These are phyloP conservation scores for Adineta ricciae DNA, from an alignment of 2,888 invertebrate genomes.

Conservation along the genomic window DNA sequence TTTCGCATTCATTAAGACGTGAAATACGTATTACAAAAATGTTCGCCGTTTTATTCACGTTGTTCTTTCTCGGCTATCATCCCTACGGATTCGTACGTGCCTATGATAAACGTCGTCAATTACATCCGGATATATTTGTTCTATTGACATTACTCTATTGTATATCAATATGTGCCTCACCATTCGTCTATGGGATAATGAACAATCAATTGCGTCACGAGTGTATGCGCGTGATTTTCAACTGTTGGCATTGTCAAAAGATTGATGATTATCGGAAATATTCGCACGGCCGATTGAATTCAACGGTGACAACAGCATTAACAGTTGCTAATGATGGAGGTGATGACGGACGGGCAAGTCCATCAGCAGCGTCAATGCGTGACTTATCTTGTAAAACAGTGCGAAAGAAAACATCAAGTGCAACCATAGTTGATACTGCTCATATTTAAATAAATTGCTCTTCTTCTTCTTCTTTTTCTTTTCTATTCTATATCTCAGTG, in stretches of 20 bases:
- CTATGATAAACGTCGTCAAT: constrained; percentile 23
- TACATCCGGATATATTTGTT: constrained; percentile 34
- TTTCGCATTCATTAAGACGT: constrained; percentile 21
- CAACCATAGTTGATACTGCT: neutral
- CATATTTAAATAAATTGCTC: neutral
- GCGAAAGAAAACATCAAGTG: neutral
- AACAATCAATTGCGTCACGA: constrained; percentile 29
- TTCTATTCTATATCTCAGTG: neutral
- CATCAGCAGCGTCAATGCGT: neutral
- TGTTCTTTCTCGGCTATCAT: constrained; percentile 32
- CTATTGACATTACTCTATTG: constrained; percentile 30
- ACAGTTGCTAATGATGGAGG: neutral
- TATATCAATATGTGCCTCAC: constrained; percentile 29
- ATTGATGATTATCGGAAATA: constrained; percentile 1
- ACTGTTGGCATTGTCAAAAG: neutral
- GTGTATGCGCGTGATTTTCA: constrained; percentile 11
- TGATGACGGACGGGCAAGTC: neutral
- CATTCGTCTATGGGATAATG: constrained; percentile 33
- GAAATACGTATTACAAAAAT: constrained; percentile 34
- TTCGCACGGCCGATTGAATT: neutral
- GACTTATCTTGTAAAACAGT: neutral
- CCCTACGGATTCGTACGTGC: constrained; percentile 28
- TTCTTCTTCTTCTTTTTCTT: neutral
- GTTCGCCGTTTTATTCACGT: constrained; percentile 31
- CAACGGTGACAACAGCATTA: neutral